phyloP scores from a whole-genome alignment of 2,113 vertebrate genomes.

The Perca flavescens region DNA sequence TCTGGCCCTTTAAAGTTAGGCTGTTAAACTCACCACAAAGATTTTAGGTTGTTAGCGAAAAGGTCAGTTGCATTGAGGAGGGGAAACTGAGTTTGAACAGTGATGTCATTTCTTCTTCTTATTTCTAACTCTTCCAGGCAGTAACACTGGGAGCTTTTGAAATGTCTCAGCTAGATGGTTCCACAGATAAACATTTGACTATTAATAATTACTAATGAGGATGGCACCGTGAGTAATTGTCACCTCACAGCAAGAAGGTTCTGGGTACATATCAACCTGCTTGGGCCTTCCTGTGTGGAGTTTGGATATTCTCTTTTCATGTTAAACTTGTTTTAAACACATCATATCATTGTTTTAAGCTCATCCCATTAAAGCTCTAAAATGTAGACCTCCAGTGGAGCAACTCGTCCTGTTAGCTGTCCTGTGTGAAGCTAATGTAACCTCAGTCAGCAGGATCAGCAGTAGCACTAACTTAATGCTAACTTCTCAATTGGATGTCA shows the following conservation, averaged over 20 bases:
- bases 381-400: not conserved
- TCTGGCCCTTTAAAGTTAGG: not conserved
- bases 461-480: not conserved
- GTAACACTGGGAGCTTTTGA: not conserved
- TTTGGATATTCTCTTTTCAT: not conserved
- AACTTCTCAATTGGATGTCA: not conserved
- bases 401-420: not conserved
- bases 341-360: not conserved
- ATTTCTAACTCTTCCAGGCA: not conserved
- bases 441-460: not conserved
- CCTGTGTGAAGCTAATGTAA: not conserved
- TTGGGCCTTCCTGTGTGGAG: not conserved
- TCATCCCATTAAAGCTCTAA: not conserved
- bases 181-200: not conserved
- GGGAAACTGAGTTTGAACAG: not conserved
- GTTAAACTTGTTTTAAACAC: not conserved
- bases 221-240: not conserved
- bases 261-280: not conserved
- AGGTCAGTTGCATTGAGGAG: not conserved
- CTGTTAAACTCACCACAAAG: not conserved
- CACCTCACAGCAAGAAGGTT: too few relatives aligned
- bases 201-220: not conserved
- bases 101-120: slow-evolving; percentile 9
- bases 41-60: not conserved
- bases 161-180: not conserved